A percentile compares a stretch with the other conserved stretches of the same genome.
phyloP scores from a whole-genome alignment of 2,888 invertebrate species.

The Cheilosia urbana region DNA sequence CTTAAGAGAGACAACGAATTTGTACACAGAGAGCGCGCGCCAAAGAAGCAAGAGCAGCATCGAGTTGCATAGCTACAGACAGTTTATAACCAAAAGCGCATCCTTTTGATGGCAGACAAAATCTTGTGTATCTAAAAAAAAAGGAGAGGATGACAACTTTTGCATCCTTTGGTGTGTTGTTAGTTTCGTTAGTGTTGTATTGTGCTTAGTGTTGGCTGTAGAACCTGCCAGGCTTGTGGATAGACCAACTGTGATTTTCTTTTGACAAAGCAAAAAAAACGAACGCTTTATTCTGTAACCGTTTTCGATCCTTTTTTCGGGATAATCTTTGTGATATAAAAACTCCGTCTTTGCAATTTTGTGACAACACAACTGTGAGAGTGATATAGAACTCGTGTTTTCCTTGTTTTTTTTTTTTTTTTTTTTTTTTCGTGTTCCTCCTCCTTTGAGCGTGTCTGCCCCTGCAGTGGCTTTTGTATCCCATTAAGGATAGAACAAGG shows the following conservation, averaged over 20 bases:
- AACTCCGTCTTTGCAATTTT: conserved; percentile 58
- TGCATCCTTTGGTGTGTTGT: conserved; percentile 42
- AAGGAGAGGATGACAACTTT: conserved; percentile 52
- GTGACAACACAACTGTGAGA: conserved; percentile 24
- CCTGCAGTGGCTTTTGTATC: conserved; percentile 53
- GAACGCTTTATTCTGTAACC: neutral
- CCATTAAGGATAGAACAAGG: conserved; percentile 70
- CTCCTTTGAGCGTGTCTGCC: neutral
- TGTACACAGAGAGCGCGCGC: conserved; percentile 50
- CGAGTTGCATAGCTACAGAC: conserved; percentile 21
- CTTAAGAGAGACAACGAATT: conserved; percentile 55
- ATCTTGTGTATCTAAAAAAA: conserved; percentile 37
- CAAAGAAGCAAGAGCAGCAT: conserved; percentile 55
- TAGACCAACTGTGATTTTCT: conserved; percentile 56
- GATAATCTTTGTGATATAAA: conserved; percentile 60
- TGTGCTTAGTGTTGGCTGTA: conserved; percentile 32
- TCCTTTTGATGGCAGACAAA: conserved; percentile 70
- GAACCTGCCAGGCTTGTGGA: conserved; percentile 25
- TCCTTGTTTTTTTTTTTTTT: neutral
- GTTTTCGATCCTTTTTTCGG: conserved; percentile 42
- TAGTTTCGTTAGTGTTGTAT: conserved; percentile 19
- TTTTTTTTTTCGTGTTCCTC: neutral
- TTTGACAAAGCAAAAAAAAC: conserved; percentile 8
- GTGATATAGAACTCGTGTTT: conserved; percentile 1
- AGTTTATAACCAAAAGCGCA: conserved; percentile 54